Percentiles rank a stretch among this genome's conserved stretches.
These are phyloP conservation scores for Dallia pectoralis DNA, from an alignment of 2,797 vertebrate species.

Conservation along the genomic window DNA sequence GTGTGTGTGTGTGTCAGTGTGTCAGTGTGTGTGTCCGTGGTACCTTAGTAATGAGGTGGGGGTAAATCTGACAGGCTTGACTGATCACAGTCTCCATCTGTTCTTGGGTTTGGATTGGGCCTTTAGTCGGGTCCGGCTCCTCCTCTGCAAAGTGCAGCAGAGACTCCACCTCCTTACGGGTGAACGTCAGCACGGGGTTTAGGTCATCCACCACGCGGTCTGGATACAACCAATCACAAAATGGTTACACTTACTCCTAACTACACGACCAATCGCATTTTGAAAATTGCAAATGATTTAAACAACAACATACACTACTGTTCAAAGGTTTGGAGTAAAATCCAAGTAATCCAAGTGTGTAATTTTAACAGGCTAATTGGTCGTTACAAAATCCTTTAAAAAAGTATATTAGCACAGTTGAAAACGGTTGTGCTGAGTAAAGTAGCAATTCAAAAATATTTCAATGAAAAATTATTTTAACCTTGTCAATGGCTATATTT, in stretches of 20 bases:
- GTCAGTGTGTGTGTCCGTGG: not conserved
- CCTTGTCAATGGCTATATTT: too few relatives aligned
- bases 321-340: too few relatives aligned
- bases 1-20: not conserved
- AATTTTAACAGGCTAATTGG: too few relatives aligned
- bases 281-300: not conserved
- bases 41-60: conserved; percentile 97
- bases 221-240: conserved; percentile 49
- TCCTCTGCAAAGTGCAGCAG: conserved; percentile 97
- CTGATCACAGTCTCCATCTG: conserved; percentile 84
- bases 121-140: conserved; percentile 77
- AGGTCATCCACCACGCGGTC: conserved; percentile 98
- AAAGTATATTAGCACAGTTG: too few relatives aligned
- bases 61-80: conserved; percentile 85
- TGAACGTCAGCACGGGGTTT: conserved; percentile 96
- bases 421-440: too few relatives aligned
- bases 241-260: not conserved
- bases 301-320: too few relatives aligned
- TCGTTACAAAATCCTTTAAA: too few relatives aligned
- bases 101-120: conserved; percentile 58
- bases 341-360: too few relatives aligned
- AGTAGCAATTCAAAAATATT: too few relatives aligned
- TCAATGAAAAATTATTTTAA: too few relatives aligned
- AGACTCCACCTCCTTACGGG: conserved; percentile 95
- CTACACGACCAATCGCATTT: not conserved